A percentile compares a stretch with the other conserved stretches of the same genome.
Evolutionary conservation across 2,888 invertebrate species (phyloP).

Genomic region (Mimas tiliae): DNA sequence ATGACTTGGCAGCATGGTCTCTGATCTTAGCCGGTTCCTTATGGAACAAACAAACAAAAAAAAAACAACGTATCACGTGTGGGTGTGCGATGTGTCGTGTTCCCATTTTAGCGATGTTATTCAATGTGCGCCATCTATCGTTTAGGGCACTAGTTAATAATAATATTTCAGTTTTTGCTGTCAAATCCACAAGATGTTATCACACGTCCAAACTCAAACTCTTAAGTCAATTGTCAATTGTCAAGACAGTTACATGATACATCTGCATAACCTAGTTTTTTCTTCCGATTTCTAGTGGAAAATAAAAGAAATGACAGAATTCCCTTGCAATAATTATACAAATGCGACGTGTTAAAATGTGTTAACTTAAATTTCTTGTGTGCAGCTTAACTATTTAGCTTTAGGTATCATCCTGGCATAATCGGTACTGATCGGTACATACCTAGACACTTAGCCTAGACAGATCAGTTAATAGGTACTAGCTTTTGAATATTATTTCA

Average conservation of each 20-base stretch:
- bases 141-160: not conserved
- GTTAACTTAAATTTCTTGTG: conserved; percentile 5
- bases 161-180: not conserved
- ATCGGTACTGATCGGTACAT: conserved; percentile 26
- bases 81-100: not conserved
- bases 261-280: conserved; percentile 48
- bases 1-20: no score
- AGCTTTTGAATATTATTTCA: not conserved
- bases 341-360: conserved; percentile 21
- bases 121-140: conserved; percentile 3
- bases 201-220: not conserved
- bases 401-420: conserved; percentile 27
- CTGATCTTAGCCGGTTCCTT: no score
- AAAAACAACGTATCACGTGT: conserved; percentile 2
- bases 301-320: conserved; percentile 26
- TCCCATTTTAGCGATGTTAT: not conserved
- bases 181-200: conserved; percentile 7
- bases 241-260: conserved; percentile 43
- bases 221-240: conserved; percentile 29
- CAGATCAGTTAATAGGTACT: no score
- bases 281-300: conserved; percentile 30
- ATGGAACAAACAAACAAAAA: no score
- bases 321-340: conserved; percentile 23
- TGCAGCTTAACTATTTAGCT: conserved; percentile 29
- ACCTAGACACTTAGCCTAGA: no score